Evolutionary conservation across 2,888 invertebrate genomes (phyloP).

Genomic region (Aporophyla nigra): DNA sequence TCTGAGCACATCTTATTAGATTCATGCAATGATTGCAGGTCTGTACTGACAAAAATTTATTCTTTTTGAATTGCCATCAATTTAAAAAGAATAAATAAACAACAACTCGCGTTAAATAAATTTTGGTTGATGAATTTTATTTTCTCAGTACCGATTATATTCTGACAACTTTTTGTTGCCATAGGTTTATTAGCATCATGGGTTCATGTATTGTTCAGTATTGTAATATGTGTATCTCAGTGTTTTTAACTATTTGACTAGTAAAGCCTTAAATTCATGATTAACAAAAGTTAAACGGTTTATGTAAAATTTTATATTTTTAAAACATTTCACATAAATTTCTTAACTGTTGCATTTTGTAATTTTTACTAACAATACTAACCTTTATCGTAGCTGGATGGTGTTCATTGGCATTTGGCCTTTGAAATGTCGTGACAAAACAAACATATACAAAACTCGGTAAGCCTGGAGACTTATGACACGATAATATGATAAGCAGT

Average conservation of each 20-base stretch:
- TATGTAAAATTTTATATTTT: background rate
- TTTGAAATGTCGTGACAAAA: background rate
- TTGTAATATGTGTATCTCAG: background rate
- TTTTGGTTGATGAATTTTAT: background rate
- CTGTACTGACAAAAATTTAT: no score
- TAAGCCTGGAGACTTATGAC: constrained; percentile 2
- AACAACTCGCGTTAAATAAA: background rate
- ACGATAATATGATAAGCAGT: background rate
- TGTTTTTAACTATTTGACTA: background rate
- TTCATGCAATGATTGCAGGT: background rate
- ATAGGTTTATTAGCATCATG: background rate
- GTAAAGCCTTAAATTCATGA: background rate
- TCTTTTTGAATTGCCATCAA: no score
- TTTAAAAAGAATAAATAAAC: background rate
- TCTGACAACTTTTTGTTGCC: background rate
- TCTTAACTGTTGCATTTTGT: background rate
- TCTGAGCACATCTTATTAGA: background rate
- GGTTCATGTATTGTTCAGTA: background rate
- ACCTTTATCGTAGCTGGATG: background rate
- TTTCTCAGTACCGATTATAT: background rate
- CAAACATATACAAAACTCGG: background rate
- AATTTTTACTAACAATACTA: background rate
- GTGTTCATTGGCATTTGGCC: background rate
- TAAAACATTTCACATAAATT: no score
- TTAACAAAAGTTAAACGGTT: background rate